Conservation (phyloP, 2,888 invertebrate species). For the Drosophila bunnanda region DNA sequence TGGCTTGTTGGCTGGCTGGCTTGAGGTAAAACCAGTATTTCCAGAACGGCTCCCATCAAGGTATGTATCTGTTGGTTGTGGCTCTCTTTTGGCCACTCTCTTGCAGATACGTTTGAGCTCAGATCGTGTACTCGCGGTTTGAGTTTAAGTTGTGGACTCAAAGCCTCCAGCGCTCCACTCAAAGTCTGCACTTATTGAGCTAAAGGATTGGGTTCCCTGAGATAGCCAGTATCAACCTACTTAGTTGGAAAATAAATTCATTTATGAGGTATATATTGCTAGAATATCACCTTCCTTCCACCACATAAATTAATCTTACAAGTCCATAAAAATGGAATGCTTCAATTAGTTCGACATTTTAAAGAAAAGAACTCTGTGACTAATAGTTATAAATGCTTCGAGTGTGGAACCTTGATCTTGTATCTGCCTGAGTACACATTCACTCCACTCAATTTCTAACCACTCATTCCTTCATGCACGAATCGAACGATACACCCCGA, state of each 20-base stretch:
- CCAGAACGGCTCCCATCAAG: constrained; percentile 32
- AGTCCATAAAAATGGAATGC: too few species aligned
- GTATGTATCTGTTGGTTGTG: constrained; percentile 72
- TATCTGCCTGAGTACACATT: neutral
- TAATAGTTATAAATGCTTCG: constrained; percentile 2
- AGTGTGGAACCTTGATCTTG: constrained; percentile 4
- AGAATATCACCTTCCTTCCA: neutral
- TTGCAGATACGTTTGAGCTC: constrained; percentile 2
- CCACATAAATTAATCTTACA: too few species aligned
- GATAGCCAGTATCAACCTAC: neutral
- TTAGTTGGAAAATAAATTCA: neutral
- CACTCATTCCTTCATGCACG: constrained; percentile 54
- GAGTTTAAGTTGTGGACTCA: constrained; percentile 31
- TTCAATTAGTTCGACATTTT: neutral
- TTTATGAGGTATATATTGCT: neutral
- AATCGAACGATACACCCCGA: constrained; percentile 73
- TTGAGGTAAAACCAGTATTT: constrained; percentile 72
- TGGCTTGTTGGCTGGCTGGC: constrained; percentile 39
- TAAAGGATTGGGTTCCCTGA: too few species aligned
- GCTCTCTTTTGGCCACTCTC: constrained; percentile 16
- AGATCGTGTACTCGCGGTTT: constrained; percentile 6
- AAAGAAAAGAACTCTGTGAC: neutral
- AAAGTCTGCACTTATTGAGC: neutral
- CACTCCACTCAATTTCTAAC: neutral
- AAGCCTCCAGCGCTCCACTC: neutral